These are phyloP conservation scores for Colistium nudipinnis DNA, from an alignment of 2,113 vertebrate genomes.

Conservation along the genomic window DNA sequence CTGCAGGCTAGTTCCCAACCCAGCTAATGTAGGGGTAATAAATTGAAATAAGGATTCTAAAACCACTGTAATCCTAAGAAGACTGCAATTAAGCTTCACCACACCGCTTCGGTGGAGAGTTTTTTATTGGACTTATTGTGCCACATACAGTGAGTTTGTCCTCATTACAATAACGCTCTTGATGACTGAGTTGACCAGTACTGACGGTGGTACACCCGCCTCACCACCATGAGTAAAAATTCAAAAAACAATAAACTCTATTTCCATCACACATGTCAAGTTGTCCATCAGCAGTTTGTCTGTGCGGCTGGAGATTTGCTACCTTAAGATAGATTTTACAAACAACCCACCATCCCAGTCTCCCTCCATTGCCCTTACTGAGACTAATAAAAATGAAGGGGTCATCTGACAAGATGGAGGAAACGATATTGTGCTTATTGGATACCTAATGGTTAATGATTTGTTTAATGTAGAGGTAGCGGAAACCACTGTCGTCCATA, in stretches of 20 bases:
- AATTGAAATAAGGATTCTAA: constrained; percentile 67
- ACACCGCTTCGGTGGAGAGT: constrained; percentile 25
- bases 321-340: constrained; percentile 39
- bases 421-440: constrained; percentile 49
- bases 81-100: constrained; percentile 48
- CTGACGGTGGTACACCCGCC: constrained; percentile 38
- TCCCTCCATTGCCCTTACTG: constrained; percentile 4
- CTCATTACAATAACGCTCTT: constrained; percentile 31
- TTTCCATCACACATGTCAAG: constrained; percentile 26
- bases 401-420: constrained; percentile 57
- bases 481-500: constrained; percentile 72
- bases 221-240: constrained; percentile 48
- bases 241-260: constrained; percentile 16
- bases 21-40: constrained; percentile 63
- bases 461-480: constrained; percentile 77
- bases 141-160: constrained; percentile 29
- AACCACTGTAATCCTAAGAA: constrained; percentile 56
- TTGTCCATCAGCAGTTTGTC: constrained; percentile 47
- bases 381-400: constrained; percentile 40
- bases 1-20: constrained; percentile 61
- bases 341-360: constrained; percentile 25
- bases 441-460: constrained; percentile 78
- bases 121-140: constrained; percentile 33
- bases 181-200: constrained; percentile 16
- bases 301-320: constrained; percentile 32